Evolutionary conservation across 2,888 invertebrate species (phyloP), one percentile per base, ranked within the genome.

Genomic region (Troglohyphantes excavatus): DNA sequence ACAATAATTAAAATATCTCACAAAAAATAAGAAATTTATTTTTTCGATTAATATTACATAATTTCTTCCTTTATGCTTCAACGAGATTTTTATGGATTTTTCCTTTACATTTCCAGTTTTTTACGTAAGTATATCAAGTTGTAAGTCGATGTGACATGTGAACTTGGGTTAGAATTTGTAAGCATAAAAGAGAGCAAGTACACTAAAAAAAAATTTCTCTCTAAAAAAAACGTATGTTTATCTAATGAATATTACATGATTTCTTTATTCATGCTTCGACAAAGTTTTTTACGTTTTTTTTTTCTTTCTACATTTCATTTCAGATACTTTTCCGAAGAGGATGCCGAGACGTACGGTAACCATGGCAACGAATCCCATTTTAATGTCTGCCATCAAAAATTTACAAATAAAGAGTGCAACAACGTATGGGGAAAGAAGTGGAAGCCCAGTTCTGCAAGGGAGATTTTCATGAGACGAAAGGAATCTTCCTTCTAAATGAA

Each of bases 351-450:
- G 61, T 43, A 23, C 61, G 9, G 87, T 88, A 39, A 19, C 87
- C 81, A 75, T 88, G 81, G 75, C 9, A 23, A 75, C 81, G 33
- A 33, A 72, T 26, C 79, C 26, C 21, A 63, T 73, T 63, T 79
- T 72, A 87, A 79, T 73, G 53, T 46, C 59, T 5, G 59, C 61
- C 81, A 88, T 88, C 75, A 88, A 88, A 88, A 46, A 88, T 88
- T 88, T 67, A 88, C 67, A 43, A 63, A 72, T 53, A 26, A 29
- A 23, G 68, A 86, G 63, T 39, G 33, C 67, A 23, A 59, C 9
- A 33, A 17, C 11, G 6, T 11, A 23, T 39, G 21, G 1, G 2
- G 26, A 13, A 65, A 6, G 43, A 53, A 13, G 0, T 17, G 53
- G n/a, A 53, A 11, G 13, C 17, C 2, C n/a, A 9, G 13, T 17